A percentile compares a stretch with the other conserved stretches of the same genome.
Evolutionary conservation across 2,888 invertebrate genomes (phyloP).

Genomic region (Magallana nippona): DNA sequence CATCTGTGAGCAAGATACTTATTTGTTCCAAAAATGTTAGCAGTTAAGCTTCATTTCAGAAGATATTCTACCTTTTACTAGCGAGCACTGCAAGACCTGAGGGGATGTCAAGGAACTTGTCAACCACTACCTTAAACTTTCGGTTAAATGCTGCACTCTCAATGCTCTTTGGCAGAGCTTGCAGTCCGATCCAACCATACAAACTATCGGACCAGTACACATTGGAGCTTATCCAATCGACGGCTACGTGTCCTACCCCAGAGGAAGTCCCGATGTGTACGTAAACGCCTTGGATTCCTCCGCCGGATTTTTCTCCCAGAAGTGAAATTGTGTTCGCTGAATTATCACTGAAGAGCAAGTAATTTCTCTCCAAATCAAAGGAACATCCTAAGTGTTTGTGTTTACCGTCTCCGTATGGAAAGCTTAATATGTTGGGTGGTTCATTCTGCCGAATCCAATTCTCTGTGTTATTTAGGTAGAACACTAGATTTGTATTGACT

Average conservation of each 20-base stretch:
- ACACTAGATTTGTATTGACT: neutral
- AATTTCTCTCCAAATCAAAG: neutral
- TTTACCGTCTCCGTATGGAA: neutral
- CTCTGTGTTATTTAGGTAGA: neutral
- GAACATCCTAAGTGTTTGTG: slow-evolving; percentile 8
- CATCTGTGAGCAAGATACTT: too few relatives aligned
- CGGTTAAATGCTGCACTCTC: neutral
- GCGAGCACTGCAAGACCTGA: slow-evolving; percentile 39
- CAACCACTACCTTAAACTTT: slow-evolving; percentile 43
- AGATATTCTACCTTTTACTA: slow-evolving; percentile 1
- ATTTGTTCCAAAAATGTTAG: neutral
- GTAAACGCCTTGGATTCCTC: neutral
- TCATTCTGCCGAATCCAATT: neutral
- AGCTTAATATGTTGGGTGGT: neutral
- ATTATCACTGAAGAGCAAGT: neutral
- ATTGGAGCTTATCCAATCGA: slow-evolving; percentile 44
- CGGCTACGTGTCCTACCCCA: slow-evolving; percentile 42
- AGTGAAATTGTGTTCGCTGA: neutral
- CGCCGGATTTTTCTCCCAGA: neutral
- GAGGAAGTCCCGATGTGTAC: slow-evolving; percentile 41
- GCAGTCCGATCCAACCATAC: slow-evolving; percentile 43
- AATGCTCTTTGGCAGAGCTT: slow-evolving; percentile 9
- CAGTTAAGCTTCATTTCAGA: neutral
- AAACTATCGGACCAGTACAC: slow-evolving; percentile 40
- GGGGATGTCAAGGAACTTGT: slow-evolving; percentile 38